A percentile compares a stretch with the other conserved stretches of the same genome.
phyloP scores from a whole-genome alignment of 2,113 vertebrate genomes.

The Scomber japonicus region DNA sequence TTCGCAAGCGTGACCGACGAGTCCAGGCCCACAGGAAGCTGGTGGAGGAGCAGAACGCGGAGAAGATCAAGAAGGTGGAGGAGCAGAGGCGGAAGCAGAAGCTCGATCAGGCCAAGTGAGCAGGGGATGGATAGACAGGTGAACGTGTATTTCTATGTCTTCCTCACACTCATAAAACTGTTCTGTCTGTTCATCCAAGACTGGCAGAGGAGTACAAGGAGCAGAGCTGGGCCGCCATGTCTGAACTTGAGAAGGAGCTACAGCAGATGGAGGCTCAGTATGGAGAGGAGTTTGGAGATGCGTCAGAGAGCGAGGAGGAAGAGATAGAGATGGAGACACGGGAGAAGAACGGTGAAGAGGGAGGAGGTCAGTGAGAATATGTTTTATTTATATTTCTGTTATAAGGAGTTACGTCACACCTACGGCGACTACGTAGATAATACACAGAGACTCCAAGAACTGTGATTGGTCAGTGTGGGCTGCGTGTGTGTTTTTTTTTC shows the following conservation, averaged over 20 bases:
- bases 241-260: constrained; percentile 93
- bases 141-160: background rate
- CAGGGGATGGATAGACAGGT: background rate
- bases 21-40: constrained; percentile 94
- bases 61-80: constrained; percentile 91
- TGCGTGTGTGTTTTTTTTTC: too few relatives aligned
- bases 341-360: constrained; percentile 54
- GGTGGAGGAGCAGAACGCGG: constrained; percentile 94
- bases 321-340: constrained; percentile 71
- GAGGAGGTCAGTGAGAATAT: constrained; percentile 53
- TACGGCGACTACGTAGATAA: too few relatives aligned
- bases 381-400: background rate
- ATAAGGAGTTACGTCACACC: too few relatives aligned
- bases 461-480: too few relatives aligned
- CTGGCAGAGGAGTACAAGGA: constrained; percentile 94
- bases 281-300: constrained; percentile 93
- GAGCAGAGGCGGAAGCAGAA: constrained; percentile 92
- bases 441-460: background rate
- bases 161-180: background rate
- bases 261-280: constrained; percentile 96
- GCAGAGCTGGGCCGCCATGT: constrained; percentile 95
- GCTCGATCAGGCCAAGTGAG: constrained; percentile 92
- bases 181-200: constrained; percentile 67
- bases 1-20: constrained; percentile 93
- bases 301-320: constrained; percentile 85